Conservation (phyloP, 2,797 vertebrate genomes). For the Ibycter americanus region DNA sequence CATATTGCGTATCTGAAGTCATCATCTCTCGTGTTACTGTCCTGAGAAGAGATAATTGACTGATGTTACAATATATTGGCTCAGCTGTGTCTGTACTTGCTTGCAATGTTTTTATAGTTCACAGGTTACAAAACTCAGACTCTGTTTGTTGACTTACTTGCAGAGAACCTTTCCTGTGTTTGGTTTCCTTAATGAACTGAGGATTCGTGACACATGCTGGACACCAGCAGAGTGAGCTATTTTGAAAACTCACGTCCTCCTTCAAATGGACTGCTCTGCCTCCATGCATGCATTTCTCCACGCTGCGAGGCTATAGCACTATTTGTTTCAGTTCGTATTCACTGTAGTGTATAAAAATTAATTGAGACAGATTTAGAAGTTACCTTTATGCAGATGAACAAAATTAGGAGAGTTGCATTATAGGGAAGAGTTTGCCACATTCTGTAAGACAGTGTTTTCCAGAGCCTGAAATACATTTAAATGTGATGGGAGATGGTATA, state of each 20-base stretch:
- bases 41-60: neutral
- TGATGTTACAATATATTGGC: neutral
- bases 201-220: neutral
- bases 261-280: neutral
- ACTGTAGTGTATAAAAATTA: neutral
- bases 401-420: neutral
- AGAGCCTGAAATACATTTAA: neutral
- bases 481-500: neutral
- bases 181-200: neutral
- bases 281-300: neutral
- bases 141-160: neutral
- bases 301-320: neutral
- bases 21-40: neutral
- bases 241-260: neutral
- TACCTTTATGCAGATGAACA: neutral
- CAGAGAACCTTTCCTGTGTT: neutral
- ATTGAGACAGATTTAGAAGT: neutral
- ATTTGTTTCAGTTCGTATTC: neutral
- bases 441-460: neutral
- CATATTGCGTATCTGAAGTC: neutral
- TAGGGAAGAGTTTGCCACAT: neutral
- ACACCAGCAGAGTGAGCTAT: neutral
- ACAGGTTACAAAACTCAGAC: neutral
- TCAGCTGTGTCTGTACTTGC: neutral
- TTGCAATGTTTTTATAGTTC: neutral